Conservation (phyloP, 2,888 invertebrate genomes). For the Andricus curvator region DNA sequence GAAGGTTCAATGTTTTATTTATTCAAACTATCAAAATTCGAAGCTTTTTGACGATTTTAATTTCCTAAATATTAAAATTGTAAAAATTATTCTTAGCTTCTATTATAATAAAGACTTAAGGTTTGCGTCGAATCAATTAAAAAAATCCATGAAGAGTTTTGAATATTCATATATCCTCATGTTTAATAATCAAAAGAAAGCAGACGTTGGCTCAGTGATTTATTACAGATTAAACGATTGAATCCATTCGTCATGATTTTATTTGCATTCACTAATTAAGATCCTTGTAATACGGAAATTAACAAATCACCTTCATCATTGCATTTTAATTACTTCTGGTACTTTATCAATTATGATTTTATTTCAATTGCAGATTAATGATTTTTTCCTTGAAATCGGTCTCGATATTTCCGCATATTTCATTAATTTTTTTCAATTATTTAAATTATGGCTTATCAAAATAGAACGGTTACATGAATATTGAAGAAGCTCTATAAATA, state of each 20-base stretch:
- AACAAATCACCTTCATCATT: constrained; percentile 9
- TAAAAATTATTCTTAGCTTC: too few species aligned
- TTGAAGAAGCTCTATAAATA: neutral
- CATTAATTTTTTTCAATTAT: neutral
- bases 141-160: neutral
- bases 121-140: too few species aligned
- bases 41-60: too few species aligned
- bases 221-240: constrained; percentile 2
- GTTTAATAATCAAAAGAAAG: neutral
- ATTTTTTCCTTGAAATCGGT: neutral
- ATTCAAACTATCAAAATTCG: too few species aligned
- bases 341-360: constrained; percentile 9
- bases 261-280: constrained; percentile 23
- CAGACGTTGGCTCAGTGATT: neutral
- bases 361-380: constrained; percentile 35
- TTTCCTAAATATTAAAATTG: too few species aligned
- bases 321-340: constrained; percentile 39
- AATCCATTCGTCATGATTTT: constrained; percentile 13
- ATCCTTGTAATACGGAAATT: neutral
- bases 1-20: too few species aligned
- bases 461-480: neutral
- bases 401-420: neutral
- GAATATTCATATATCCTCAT: neutral
- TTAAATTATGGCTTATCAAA: neutral
- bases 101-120: too few species aligned